Evolutionary conservation across 2,888 invertebrate genomes (phyloP), one percentile per base, ranked within the genome.

Genomic region (Anoncus sp.): DNA sequence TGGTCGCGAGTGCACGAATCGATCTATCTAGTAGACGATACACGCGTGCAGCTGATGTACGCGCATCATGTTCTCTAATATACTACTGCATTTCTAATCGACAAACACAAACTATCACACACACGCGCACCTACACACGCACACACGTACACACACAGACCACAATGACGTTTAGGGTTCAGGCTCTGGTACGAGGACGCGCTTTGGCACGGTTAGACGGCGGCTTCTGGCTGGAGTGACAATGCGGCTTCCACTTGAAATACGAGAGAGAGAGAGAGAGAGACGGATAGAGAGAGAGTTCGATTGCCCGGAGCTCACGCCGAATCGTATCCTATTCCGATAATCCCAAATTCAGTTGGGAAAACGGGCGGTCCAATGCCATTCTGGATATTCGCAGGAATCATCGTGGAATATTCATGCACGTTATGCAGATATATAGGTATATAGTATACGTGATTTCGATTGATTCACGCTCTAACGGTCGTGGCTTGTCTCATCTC

Each of bases 281-380:
- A 60, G 60, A 2, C n/a, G n/a, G n/a, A n/a, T 14, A 31, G 60
- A 51, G 20, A 31, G 24, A 38, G 24, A 18, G 59, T 49, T 73
- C 38, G 43, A 18, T 40, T 55, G 47, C 16, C 12, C 55, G 20
- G 24, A 38, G 38, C 31, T 16, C 57, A 66, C 53, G 9, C 45
- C 43, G 57, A 35, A 43, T 65, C 22, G 24, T 20, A 45, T 55
- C 51, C 49, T 45, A 40, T 72, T 49, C 55, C 66, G 31, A 62
- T 72, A 74, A 77, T 70, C 40, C 47, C 14, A 18, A 74, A 74
- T 65, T 74, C 74, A 38, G 27, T 63, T 59, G 60, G 53, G 65
- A 38, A 35, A 49, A 49, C 62, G 47, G 24, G 16, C n/a, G 59
- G 20, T 22, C 49, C 16, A 59, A 24, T 31, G 31, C 18, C 35